Conservation (phyloP, 1,140 invertebrate genomes). For the Aphelenchoides besseyi region DNA sequence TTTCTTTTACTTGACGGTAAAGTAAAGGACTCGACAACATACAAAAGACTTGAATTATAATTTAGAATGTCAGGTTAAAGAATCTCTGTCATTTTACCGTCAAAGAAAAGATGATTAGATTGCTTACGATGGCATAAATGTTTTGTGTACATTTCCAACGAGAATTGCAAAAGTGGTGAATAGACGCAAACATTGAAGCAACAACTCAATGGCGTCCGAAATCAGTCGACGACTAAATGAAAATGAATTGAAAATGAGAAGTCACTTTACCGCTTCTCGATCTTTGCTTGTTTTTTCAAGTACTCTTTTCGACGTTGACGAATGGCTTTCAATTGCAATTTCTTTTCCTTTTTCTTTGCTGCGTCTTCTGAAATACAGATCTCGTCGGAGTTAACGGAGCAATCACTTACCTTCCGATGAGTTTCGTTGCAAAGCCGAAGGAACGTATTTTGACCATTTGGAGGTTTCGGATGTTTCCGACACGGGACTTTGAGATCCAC, state of each 20-base stretch:
- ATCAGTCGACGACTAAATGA: slow-evolving; percentile 24
- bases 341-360: slow-evolving; percentile 12
- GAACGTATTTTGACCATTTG: neutral
- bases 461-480: neutral
- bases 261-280: slow-evolving; percentile 15
- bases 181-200: slow-evolving; percentile 31
- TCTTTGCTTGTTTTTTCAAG: slow-evolving; percentile 19
- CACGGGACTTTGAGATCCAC: neutral
- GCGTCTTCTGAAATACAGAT: neutral
- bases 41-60: no score
- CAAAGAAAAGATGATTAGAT: no score
- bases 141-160: slow-evolving; percentile 54
- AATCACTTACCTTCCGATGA: neutral
- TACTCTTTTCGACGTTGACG: slow-evolving; percentile 9
- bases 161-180: slow-evolving; percentile 48
- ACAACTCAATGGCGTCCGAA: slow-evolving; percentile 25
- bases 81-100: no score
- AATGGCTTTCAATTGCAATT: neutral
- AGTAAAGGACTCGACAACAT: no score
- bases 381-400: neutral
- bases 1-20: no score
- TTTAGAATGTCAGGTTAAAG: no score
- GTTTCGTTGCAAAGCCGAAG: neutral
- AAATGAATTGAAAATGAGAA: slow-evolving; percentile 5
- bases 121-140: slow-evolving; percentile 43